phyloP scores from a whole-genome alignment of 2,113 vertebrate species.

The Theristicus caerulescens region DNA sequence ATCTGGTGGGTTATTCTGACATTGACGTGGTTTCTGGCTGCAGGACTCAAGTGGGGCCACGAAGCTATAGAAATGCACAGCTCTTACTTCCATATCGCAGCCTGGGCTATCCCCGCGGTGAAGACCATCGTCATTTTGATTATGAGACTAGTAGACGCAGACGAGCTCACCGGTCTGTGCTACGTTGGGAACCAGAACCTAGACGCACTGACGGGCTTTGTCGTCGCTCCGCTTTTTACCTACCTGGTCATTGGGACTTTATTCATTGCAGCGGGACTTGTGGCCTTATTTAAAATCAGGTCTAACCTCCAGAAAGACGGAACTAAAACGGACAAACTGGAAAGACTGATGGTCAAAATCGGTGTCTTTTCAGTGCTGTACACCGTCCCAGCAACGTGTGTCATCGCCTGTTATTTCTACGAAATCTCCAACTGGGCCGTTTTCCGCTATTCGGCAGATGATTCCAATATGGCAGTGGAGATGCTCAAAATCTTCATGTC shows the following conservation, averaged over 20 bases:
- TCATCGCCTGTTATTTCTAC: conserved; percentile 97
- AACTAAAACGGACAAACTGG: conserved; percentile 97
- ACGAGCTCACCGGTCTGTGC: conserved; percentile 93
- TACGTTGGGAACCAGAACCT: conserved; percentile 96
- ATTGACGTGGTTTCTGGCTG: conserved; percentile 97
- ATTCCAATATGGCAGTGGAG: conserved; percentile 94
- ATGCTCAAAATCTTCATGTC: conserved; percentile 99
- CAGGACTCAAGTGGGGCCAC: conserved; percentile 97
- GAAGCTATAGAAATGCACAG: conserved; percentile 99
- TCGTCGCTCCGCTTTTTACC: conserved; percentile 94
- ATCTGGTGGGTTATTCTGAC: conserved; percentile 99
- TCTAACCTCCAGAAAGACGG: conserved; percentile 99
- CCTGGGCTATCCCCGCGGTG: conserved; percentile 96
- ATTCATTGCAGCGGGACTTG: conserved; percentile 94
- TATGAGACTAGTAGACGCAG: conserved; percentile 95
- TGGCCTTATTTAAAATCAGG: conserved; percentile 97
- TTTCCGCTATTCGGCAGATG: conserved; percentile 84
- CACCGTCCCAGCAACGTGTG: conserved; percentile 94
- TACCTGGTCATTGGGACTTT: conserved; percentile 96
- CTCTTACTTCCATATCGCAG: conserved; percentile 98
- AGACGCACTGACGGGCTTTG: conserved; percentile 94
- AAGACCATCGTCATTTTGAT: conserved; percentile 99
- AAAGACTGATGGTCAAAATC: conserved; percentile 98
- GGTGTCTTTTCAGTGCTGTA: conserved; percentile 99
- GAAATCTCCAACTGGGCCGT: conserved; percentile 94